A percentile compares a stretch with the other conserved stretches of the same genome.
These are phyloP conservation scores for Teleogryllus oceanicus DNA, from an alignment of 2,888 invertebrate genomes.

Conservation along the genomic window DNA sequence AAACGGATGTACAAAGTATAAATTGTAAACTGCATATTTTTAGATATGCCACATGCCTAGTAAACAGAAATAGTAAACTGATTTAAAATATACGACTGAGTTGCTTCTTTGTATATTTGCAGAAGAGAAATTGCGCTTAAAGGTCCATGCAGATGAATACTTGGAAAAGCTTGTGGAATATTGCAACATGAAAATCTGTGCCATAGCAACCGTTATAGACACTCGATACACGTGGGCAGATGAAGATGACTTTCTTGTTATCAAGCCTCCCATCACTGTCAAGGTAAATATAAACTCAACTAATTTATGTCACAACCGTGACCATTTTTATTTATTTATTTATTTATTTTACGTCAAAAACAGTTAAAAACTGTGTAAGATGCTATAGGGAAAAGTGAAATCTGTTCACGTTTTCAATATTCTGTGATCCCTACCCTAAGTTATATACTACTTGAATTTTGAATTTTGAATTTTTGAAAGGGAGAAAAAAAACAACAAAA, in stretches of 20 bases:
- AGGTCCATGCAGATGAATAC: constrained; percentile 66
- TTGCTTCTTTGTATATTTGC: constrained; percentile 31
- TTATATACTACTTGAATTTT: too few relatives aligned
- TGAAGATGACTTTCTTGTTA: constrained; percentile 76
- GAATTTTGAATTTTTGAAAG: too few relatives aligned
- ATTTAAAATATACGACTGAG: background rate
- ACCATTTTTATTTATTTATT: too few relatives aligned
- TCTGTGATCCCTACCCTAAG: too few relatives aligned
- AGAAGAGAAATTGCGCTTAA: constrained; percentile 57
- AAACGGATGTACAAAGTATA: background rate
- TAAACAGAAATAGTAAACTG: too few relatives aligned
- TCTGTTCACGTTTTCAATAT: too few relatives aligned
- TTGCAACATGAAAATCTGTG: constrained; percentile 73
- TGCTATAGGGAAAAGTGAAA: too few relatives aligned
- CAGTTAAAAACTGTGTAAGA: too few relatives aligned
- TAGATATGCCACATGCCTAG: too few relatives aligned
- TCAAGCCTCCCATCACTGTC: constrained; percentile 67
- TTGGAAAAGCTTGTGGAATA: constrained; percentile 76
- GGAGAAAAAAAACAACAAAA: too few relatives aligned
- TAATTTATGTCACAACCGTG: too few relatives aligned
- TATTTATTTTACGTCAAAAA: too few relatives aligned
- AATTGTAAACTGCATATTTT: background rate
- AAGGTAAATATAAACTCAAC: constrained; percentile 51
- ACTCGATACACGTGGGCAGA: constrained; percentile 80
- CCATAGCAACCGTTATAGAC: constrained; percentile 73